Conservation (phyloP, 2,888 invertebrate genomes). For the Emesis furor region DNA sequence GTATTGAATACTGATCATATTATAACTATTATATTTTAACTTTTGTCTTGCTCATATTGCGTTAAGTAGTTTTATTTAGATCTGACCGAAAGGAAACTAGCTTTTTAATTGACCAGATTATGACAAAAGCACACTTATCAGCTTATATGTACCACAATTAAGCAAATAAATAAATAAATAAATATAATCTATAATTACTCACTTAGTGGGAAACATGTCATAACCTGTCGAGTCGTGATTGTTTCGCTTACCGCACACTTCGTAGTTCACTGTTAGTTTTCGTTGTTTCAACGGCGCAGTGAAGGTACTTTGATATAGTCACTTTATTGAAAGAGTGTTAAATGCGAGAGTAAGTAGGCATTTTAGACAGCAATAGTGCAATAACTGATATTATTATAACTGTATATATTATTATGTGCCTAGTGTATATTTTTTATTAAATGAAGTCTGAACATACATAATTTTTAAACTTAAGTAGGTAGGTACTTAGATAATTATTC, state of each 20-base stretch:
- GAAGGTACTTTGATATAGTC: neutral
- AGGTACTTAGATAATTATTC: neutral
- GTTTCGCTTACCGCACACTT: neutral
- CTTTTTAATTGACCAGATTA: neutral
- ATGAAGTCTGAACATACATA: too few species aligned
- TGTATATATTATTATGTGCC: too few species aligned
- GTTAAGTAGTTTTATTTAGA: neutral
- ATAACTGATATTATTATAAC: neutral
- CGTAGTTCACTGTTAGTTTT: neutral
- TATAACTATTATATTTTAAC: neutral
- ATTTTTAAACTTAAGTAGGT: neutral
- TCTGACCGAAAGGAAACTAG: neutral
- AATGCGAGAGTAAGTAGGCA: constrained; percentile 2
- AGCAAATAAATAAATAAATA: too few species aligned
- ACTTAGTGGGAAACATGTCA: neutral
- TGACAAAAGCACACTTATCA: neutral
- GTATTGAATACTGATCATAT: too few species aligned
- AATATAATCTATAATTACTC: too few species aligned
- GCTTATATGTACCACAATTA: too few species aligned
- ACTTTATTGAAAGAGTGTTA: neutral
- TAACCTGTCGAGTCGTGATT: neutral
- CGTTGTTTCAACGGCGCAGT: neutral
- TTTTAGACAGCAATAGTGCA: neutral
- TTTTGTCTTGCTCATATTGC: neutral
- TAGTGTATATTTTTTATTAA: too few species aligned